Percentiles rank a stretch among this genome's conserved stretches.
Evolutionary conservation across 2,888 invertebrate genomes (phyloP).

Genomic region (Erpobdella octoculata): DNA sequence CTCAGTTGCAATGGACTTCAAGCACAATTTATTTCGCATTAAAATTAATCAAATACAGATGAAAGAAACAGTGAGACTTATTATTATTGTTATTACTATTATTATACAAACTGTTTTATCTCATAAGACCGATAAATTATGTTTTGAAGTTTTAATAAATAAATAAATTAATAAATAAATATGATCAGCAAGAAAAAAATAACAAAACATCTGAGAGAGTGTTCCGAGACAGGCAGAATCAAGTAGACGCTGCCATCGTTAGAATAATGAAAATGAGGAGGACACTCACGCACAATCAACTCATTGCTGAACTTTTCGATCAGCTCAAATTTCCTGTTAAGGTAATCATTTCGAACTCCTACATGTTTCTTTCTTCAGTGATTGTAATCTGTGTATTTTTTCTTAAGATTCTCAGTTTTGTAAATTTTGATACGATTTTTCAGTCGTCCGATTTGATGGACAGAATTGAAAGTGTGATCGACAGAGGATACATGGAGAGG

Average conservation of each 20-base stretch:
- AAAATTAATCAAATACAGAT: slow-evolving; percentile 99
- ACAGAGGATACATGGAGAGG: slow-evolving; percentile 96
- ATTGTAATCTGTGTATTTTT: too few relatives aligned
- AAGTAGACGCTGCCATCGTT: slow-evolving; percentile 96
- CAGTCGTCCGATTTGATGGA: slow-evolving; percentile 96
- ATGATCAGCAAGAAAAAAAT: slow-evolving; percentile 77
- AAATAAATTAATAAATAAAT: too few relatives aligned
- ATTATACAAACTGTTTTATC: too few relatives aligned
- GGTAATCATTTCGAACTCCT: slow-evolving; percentile 55
- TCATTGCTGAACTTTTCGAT: slow-evolving; percentile 91
- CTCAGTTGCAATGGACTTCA: slow-evolving; percentile 81
- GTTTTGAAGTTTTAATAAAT: too few relatives aligned
- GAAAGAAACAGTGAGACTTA: slow-evolving; percentile 84
- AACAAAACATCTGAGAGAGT: slow-evolving; percentile 94
- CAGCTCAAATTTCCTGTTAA: slow-evolving; percentile 98
- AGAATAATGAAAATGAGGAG: slow-evolving; percentile 97
- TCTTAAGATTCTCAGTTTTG: too few relatives aligned
- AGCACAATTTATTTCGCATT: slow-evolving; percentile 90
- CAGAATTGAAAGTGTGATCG: slow-evolving; percentile 94
- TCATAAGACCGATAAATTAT: too few relatives aligned
- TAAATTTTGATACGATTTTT: too few relatives aligned
- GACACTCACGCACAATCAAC: slow-evolving; percentile 84
- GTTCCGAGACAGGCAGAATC: slow-evolving; percentile 96
- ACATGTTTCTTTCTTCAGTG: too few relatives aligned
- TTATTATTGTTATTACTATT: too few relatives aligned